phyloP scores from a whole-genome alignment of 1,140 invertebrate species.

The Neodiprion pinetum region DNA sequence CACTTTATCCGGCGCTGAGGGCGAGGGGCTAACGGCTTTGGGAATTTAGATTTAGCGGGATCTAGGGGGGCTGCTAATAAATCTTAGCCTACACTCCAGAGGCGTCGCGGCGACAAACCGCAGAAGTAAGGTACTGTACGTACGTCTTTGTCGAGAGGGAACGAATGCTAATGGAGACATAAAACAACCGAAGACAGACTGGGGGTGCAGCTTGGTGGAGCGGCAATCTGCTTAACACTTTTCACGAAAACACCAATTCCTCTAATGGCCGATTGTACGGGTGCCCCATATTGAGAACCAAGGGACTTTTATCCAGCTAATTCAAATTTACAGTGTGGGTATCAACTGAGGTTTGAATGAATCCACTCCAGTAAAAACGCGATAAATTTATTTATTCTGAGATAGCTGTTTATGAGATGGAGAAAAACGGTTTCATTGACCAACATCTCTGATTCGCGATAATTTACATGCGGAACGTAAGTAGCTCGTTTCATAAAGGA shows the following conservation, averaged over 20 bases:
- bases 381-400: no score
- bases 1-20: neutral
- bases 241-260: slow-evolving; percentile 4
- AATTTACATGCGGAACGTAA: neutral
- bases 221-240: slow-evolving; percentile 13
- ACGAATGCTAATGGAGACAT: slow-evolving; percentile 16
- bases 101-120: slow-evolving; percentile 6
- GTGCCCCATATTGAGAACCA: neutral
- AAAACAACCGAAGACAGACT: slow-evolving; percentile 13
- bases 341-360: no score
- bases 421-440: neutral
- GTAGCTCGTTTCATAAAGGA: neutral
- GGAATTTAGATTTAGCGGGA: slow-evolving; percentile 5
- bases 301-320: no score
- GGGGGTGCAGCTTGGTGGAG: neutral
- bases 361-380: no score
- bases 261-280: slow-evolving; percentile 1
- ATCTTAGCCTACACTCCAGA: neutral
- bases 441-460: neutral
- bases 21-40: neutral
- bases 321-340: no score
- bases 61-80: neutral
- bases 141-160: neutral
- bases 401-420: no score
- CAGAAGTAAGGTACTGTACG: neutral